Conservation (phyloP, 1,140 invertebrate species). For the Limonius californicus region DNA sequence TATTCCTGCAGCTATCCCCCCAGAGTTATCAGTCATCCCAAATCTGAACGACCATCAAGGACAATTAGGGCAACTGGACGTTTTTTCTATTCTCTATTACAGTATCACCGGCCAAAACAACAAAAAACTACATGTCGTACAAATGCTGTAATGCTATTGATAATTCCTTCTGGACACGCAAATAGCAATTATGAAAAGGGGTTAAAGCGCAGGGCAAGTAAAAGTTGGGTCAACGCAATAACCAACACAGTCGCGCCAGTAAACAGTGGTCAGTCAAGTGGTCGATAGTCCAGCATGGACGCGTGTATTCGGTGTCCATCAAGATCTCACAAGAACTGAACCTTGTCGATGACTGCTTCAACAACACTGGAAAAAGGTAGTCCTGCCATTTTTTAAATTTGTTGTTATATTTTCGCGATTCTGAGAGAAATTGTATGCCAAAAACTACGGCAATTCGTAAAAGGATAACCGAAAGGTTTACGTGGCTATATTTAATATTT, state of each 20-base stretch:
- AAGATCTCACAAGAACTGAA: background rate
- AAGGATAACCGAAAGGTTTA: too few species aligned
- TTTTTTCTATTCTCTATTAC: too few species aligned
- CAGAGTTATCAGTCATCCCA: too few species aligned
- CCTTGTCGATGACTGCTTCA: background rate
- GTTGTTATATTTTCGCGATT: too few species aligned
- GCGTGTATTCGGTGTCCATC: background rate
- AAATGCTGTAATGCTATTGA: background rate
- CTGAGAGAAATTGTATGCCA: too few species aligned
- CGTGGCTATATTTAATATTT: too few species aligned
- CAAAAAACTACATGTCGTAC: too few species aligned
- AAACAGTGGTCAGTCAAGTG: constrained; percentile 1
- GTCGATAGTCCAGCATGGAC: background rate
- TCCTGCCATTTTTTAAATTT: background rate
- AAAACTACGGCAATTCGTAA: too few species aligned
- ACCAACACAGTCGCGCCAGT: background rate
- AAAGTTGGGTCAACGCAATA: constrained; percentile 2
- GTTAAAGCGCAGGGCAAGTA: constrained; percentile 6
- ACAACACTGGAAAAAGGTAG: background rate
- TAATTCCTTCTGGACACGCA: background rate
- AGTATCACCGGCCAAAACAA: too few species aligned
- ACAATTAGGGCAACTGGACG: too few species aligned
- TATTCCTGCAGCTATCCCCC: too few species aligned
- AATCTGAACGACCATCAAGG: too few species aligned
- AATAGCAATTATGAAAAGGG: background rate